Percentiles rank a stretch among this genome's conserved stretches.
Evolutionary conservation across 53 echinoderm and acorn worm genomes (phyloP).

Genomic region (Holothuria leucospilota): DNA sequence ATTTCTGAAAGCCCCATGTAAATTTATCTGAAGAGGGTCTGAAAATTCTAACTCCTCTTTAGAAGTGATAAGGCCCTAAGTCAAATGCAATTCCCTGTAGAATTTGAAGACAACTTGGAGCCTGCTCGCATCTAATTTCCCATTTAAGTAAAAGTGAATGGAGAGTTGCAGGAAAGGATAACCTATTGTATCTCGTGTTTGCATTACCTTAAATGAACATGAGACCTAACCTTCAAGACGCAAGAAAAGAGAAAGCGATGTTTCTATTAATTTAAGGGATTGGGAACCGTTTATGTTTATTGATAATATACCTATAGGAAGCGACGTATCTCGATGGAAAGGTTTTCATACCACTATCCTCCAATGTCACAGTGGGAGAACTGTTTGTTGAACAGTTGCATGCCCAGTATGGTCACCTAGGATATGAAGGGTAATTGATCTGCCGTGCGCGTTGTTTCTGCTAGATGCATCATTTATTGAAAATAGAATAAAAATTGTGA

Average conservation of each 20-base stretch:
- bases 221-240: background rate
- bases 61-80: background rate
- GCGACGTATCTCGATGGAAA: background rate
- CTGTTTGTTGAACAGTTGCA: background rate
- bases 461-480: background rate
- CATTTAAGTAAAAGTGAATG: background rate
- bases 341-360: background rate
- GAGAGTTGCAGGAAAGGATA: conserved; percentile 8
- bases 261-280: conserved; percentile 34
- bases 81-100: too few species aligned
- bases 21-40: background rate
- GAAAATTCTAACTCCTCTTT: too few species aligned
- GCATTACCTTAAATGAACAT: background rate
- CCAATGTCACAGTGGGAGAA: conserved; percentile 1
- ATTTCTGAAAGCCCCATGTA: background rate
- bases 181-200: background rate
- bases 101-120: too few species aligned
- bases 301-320: conserved; percentile 14
- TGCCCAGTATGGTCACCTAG: background rate
- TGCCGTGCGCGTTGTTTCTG: background rate
- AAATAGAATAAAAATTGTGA: background rate
- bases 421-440: background rate
- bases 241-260: background rate
- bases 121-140: background rate
- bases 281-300: conserved; percentile 40